A percentile compares a stretch with the other conserved stretches of the same genome.
These are phyloP conservation scores for Beaufortia kweichowensis DNA, from an alignment of 2,113 vertebrate genomes.

Conservation along the genomic window DNA sequence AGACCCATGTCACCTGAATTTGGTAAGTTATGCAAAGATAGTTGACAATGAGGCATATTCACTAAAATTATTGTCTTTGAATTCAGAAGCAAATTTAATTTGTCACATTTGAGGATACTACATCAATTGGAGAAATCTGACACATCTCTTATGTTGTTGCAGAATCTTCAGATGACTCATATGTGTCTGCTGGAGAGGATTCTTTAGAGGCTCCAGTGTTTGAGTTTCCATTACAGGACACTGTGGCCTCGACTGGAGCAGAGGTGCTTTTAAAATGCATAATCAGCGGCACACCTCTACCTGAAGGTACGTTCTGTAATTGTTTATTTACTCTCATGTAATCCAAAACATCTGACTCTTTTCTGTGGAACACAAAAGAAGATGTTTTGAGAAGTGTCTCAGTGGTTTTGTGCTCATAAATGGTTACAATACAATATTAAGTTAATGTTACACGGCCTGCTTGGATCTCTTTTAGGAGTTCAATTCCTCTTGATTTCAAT, in stretches of 20 bases:
- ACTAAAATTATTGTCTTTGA: background rate
- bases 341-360: no score
- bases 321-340: no score
- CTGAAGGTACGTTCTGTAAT: conserved; percentile 79
- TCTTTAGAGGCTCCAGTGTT: conserved; percentile 92
- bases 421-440: no score
- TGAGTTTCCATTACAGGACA: conserved; percentile 88
- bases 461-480: background rate
- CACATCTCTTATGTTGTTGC: conserved; percentile 28
- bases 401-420: no score
- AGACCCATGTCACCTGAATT: conserved; percentile 88
- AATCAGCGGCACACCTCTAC: conserved; percentile 84
- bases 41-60: background rate
- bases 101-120: background rate
- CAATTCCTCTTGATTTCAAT: no score
- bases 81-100: conserved; percentile 15
- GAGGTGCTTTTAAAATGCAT: conserved; percentile 90
- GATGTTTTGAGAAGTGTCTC: no score
- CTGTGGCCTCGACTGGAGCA: conserved; percentile 75
- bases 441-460: no score
- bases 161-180: conserved; percentile 98
- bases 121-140: background rate
- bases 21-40: conserved; percentile 71
- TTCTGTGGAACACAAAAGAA: no score
- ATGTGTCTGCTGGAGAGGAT: conserved; percentile 93